phyloP scores from a whole-genome alignment of 2,888 invertebrate species.

The Charanyca ferruginea region DNA sequence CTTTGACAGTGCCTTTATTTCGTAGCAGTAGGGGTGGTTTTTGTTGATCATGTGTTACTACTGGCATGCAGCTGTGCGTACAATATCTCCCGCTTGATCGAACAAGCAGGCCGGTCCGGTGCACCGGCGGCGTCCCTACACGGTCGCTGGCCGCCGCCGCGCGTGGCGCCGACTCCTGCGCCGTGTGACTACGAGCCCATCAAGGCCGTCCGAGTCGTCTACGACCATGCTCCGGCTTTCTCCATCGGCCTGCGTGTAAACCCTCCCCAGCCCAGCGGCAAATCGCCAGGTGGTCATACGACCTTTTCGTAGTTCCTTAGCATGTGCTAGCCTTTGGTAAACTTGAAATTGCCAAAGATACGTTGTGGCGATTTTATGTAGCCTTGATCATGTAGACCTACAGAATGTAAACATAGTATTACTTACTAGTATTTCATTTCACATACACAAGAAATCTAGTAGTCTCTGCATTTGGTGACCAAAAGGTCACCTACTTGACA shows the following conservation, averaged over 20 bases:
- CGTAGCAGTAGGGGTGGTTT: not conserved
- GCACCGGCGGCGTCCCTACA: conserved; percentile 95
- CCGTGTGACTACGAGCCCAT: conserved; percentile 97
- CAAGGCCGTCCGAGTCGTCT: conserved; percentile 91
- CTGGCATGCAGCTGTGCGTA: conserved; percentile 34
- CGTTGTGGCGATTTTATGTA: not conserved
- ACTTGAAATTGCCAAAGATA: not conserved
- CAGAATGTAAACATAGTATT: not conserved
- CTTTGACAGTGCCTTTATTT: not conserved
- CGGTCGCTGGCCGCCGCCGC: conserved; percentile 94
- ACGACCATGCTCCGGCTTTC: conserved; percentile 91
- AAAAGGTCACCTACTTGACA: not conserved
- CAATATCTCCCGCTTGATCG: conserved; percentile 55
- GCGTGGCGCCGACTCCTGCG: conserved; percentile 94
- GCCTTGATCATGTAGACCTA: not conserved
- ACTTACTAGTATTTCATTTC: not conserved
- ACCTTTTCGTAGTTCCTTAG: conserved; percentile 53
- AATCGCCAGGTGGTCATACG: conserved; percentile 89
- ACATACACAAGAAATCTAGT: not conserved
- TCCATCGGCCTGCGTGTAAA: conserved; percentile 91
- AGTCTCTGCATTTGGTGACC: not conserved
- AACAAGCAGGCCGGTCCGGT: conserved; percentile 91
- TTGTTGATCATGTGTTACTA: conserved; percentile 6
- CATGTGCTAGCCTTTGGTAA: conserved; percentile 45
- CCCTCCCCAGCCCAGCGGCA: conserved; percentile 83